A percentile compares a stretch with the other conserved stretches of the same genome.
Evolutionary conservation across 2,797 vertebrate genomes (phyloP).

Genomic region (Nothura maculosa): DNA sequence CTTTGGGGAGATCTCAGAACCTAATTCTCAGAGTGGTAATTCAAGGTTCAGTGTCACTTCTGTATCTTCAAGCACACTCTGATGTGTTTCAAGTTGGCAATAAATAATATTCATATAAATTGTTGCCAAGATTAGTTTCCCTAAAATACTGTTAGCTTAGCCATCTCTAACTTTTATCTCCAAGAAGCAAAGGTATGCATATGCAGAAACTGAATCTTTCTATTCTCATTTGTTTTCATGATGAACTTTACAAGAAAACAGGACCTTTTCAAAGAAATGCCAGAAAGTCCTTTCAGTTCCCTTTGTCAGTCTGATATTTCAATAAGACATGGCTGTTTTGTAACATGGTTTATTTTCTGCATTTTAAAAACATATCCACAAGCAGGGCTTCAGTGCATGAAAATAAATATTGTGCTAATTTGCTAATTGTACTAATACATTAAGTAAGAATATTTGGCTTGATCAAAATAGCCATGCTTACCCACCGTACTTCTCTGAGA

Average conservation of each 20-base stretch:
- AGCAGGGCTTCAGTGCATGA: background rate
- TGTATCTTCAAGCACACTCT: background rate
- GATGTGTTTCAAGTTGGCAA: background rate
- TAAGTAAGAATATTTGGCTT: background rate
- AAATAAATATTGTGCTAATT: background rate
- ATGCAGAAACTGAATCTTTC: background rate
- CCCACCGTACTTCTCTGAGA: background rate
- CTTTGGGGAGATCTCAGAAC: background rate
- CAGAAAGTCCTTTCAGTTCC: background rate
- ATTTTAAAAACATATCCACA: background rate
- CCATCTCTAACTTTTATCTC: background rate
- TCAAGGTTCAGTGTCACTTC: background rate
- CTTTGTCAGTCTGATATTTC: background rate
- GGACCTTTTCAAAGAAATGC: background rate
- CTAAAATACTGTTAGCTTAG: background rate
- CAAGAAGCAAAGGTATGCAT: background rate
- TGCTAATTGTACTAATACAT: background rate
- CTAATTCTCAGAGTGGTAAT: background rate
- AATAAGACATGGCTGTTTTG: background rate
- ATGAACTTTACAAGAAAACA: background rate
- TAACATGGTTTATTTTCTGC: background rate
- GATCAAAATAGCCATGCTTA: background rate
- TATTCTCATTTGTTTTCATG: background rate
- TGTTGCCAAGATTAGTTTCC: background rate
- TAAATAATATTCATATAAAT: slow-evolving; percentile 5